A percentile compares a stretch with the other conserved stretches of the same genome.
phyloP scores from a whole-genome alignment of 1,140 invertebrate species.

The Orchesella cincta region DNA sequence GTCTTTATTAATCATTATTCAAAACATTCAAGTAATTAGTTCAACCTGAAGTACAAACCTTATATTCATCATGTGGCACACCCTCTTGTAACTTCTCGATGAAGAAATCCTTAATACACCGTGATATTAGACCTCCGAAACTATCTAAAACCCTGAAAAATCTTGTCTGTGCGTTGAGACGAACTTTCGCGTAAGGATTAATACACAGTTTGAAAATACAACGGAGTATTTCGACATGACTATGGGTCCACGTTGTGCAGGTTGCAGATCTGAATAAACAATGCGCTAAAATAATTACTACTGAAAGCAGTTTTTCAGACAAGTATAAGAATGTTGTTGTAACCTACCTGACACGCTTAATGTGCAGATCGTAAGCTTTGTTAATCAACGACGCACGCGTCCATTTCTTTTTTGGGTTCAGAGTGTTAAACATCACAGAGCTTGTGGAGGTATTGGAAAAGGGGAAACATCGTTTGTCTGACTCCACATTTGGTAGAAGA shows the following conservation, averaged over 20 bases:
- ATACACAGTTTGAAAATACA: conserved; percentile 46
- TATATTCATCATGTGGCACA: conserved; percentile 49
- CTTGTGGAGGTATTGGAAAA: background rate
- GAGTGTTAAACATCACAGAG: conserved; percentile 11
- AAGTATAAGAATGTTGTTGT: background rate
- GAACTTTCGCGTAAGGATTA: conserved; percentile 48
- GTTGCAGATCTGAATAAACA: conserved; percentile 32
- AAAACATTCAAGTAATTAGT: background rate
- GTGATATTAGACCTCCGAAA: conserved; percentile 37
- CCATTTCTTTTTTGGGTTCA: conserved; percentile 44
- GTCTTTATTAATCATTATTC: background rate
- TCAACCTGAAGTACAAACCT: conserved; percentile 27
- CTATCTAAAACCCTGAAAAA: conserved; percentile 48
- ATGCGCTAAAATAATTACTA: background rate
- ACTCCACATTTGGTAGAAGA: conserved; percentile 34
- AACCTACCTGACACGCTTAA: conserved; percentile 42
- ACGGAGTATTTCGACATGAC: conserved; percentile 42
- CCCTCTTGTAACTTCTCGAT: conserved; percentile 41
- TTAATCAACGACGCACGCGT: conserved; percentile 36
- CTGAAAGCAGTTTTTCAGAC: background rate
- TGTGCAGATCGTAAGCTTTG: conserved; percentile 40
- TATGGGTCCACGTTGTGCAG: conserved; percentile 44
- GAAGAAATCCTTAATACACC: conserved; percentile 35
- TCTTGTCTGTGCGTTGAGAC: conserved; percentile 40
- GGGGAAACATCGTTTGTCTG: conserved; percentile 29